Percentiles rank a stretch among this genome's conserved stretches.
Evolutionary conservation across 2,797 vertebrate species (phyloP).

Genomic region (Erethizon dorsatum): DNA sequence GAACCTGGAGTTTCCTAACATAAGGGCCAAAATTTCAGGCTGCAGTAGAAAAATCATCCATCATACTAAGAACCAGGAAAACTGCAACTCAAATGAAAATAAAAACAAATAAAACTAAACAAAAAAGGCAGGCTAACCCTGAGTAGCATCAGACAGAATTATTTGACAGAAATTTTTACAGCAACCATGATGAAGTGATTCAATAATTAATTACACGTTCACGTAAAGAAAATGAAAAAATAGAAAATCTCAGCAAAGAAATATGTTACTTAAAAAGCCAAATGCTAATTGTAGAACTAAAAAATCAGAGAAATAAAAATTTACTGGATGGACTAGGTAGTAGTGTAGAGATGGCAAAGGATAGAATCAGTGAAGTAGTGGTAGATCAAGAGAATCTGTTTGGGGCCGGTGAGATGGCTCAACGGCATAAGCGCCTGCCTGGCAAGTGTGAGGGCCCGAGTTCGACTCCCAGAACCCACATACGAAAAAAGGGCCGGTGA

Average conservation of each 20-base stretch:
- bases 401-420: no score
- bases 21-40: not conserved
- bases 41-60: not conserved
- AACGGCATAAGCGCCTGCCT: no score
- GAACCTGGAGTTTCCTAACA: not conserved
- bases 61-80: not conserved
- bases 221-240: not conserved
- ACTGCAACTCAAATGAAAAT: not conserved
- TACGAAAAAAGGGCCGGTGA: no score
- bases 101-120: not conserved
- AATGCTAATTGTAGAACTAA: not conserved
- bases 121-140: not conserved
- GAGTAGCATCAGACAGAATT: not conserved
- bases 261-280: not conserved
- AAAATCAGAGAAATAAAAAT: conserved; percentile 27
- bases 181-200: not conserved
- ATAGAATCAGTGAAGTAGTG: not conserved
- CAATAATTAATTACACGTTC: not conserved
- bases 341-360: not conserved
- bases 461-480: no score
- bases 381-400: not conserved
- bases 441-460: no score
- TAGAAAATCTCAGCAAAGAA: not conserved
- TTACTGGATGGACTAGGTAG: not conserved
- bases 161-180: not conserved